Evolutionary conservation across 2,888 invertebrate species (phyloP).

Genomic region (Acrobasis suavella): DNA sequence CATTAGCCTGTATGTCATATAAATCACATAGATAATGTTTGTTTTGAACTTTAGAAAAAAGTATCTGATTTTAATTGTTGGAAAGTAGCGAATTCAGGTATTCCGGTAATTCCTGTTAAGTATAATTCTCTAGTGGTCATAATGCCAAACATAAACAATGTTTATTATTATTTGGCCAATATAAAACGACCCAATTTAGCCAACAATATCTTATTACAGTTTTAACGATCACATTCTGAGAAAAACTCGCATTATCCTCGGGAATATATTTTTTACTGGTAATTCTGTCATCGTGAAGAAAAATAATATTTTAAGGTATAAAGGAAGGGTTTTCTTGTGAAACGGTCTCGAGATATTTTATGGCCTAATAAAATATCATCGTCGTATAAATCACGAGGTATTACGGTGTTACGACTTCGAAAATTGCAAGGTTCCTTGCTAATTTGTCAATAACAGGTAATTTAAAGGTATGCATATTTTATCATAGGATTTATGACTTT

Average conservation of each 20-base stretch:
- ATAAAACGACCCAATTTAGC: slow-evolving; percentile 43
- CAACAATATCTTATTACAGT: slow-evolving; percentile 31
- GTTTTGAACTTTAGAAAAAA: too few relatives aligned
- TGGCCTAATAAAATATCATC: slow-evolving; percentile 68
- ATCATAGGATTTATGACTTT: background rate
- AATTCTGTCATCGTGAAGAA: slow-evolving; percentile 54
- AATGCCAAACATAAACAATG: slow-evolving; percentile 32
- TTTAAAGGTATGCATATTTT: slow-evolving; percentile 1
- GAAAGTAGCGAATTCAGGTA: too few relatives aligned
- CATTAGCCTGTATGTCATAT: too few relatives aligned
- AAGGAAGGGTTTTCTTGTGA: slow-evolving; percentile 55
- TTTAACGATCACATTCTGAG: slow-evolving; percentile 41
- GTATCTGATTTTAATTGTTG: too few relatives aligned
- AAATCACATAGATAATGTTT: too few relatives aligned
- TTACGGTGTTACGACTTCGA: slow-evolving; percentile 51
- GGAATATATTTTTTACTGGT: slow-evolving; percentile 46
- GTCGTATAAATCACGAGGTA: slow-evolving; percentile 64
- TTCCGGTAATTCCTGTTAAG: too few relatives aligned
- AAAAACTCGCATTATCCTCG: slow-evolving; percentile 32
- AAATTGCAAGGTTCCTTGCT: slow-evolving; percentile 45
- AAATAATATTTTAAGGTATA: slow-evolving; percentile 54
- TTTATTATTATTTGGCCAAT: slow-evolving; percentile 33
- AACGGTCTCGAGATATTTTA: slow-evolving; percentile 61
- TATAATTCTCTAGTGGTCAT: slow-evolving; percentile 23
- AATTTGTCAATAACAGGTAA: slow-evolving; percentile 22